Percentiles rank a stretch among this genome's conserved stretches.
Conservation (phyloP, 2,888 invertebrate genomes). For the Cryptosula pallasiana region DNA sequence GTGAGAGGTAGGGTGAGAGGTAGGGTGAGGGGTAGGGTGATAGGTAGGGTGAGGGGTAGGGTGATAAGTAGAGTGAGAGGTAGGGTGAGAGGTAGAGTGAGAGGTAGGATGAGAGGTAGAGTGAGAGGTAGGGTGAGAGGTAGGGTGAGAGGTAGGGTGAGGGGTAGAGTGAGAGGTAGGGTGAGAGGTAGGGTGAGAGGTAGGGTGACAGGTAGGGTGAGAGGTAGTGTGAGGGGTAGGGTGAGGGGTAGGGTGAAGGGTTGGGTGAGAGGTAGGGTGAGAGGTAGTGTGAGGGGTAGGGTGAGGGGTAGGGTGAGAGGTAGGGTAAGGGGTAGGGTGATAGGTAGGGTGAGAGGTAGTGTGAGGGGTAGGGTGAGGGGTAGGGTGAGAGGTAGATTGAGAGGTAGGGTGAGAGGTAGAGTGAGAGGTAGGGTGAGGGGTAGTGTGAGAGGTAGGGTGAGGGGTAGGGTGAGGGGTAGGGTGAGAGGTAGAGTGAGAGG, state of each 20-base stretch:
- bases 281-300: background rate
- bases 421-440: too few relatives aligned
- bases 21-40: background rate
- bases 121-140: background rate
- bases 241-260: background rate
- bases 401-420: slow-evolving; percentile 7
- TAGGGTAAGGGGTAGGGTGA: background rate
- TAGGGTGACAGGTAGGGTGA: background rate
- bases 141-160: background rate
- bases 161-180: too few relatives aligned
- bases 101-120: too few relatives aligned
- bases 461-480: background rate
- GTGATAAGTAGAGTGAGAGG: too few relatives aligned
- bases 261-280: background rate
- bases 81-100: too few relatives aligned
- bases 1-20: background rate
- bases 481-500: too few relatives aligned
- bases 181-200: background rate
- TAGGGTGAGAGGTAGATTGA: background rate
- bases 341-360: background rate
- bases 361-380: background rate
- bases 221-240: background rate
- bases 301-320: background rate
- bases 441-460: background rate
- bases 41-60: background rate